Evolutionary conservation across 1,140 invertebrate species (phyloP).

Genomic region (Euborellia annulipes): DNA sequence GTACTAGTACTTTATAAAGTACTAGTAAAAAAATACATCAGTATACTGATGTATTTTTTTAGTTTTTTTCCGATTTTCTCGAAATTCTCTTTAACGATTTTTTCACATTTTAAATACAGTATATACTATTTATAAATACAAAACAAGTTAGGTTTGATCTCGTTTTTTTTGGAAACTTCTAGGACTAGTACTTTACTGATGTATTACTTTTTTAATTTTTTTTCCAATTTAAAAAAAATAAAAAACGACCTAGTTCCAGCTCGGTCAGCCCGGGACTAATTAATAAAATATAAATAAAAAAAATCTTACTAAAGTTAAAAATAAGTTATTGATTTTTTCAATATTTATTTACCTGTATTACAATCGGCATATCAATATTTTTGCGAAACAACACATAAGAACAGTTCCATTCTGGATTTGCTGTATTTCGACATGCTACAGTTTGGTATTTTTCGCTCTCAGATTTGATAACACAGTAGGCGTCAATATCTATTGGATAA

Average conservation of each 20-base stretch:
- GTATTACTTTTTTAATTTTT: not conserved
- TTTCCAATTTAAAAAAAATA: not conserved
- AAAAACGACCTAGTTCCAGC: not conserved
- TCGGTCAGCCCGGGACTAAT: not conserved
- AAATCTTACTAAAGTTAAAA: not conserved
- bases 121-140: no score
- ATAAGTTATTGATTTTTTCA: not conserved
- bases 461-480: slow-evolving; percentile 37
- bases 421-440: slow-evolving; percentile 26
- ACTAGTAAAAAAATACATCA: no score
- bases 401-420: slow-evolving; percentile 34
- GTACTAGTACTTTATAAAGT: no score
- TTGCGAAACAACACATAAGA: slow-evolving; percentile 36
- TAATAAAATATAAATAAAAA: not conserved
- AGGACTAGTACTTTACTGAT: not conserved
- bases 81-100: no score
- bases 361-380: slow-evolving; percentile 24
- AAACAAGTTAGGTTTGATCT: no score
- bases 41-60: no score
- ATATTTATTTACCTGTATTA: slow-evolving; percentile 22
- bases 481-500: slow-evolving; percentile 27
- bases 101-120: no score
- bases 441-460: slow-evolving; percentile 33
- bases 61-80: no score
- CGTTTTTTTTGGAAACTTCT: no score